Percentiles rank a stretch among this genome's conserved stretches.
Conservation (phyloP, 2,888 invertebrate species). For the Heliconius sara region DNA sequence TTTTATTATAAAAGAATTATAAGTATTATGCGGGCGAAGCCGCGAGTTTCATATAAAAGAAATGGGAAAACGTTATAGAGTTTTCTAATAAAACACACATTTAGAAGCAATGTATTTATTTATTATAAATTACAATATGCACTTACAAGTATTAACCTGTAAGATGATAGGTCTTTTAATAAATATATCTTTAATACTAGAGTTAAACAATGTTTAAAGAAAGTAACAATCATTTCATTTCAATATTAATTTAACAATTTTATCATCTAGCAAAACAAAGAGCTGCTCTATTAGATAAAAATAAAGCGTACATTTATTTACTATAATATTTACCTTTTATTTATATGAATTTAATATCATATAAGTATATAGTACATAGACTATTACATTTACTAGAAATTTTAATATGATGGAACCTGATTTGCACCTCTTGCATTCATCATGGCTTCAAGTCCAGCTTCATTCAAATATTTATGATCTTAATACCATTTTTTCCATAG, state of each 20-base stretch:
- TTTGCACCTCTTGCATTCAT: not conserved
- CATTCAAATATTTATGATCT: too few relatives aligned
- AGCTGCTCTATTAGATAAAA: slow-evolving; percentile 30
- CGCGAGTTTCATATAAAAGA: not conserved
- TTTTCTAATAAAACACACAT: slow-evolving; percentile 12
- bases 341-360: not conserved
- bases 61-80: not conserved
- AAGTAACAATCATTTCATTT: slow-evolving; percentile 49
- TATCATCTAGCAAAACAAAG: slow-evolving; percentile 7
- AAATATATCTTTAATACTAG: slow-evolving; percentile 50
- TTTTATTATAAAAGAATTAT: too few relatives aligned
- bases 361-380: slow-evolving; percentile 11
- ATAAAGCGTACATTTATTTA: not conserved
- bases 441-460: too few relatives aligned
- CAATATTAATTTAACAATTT: slow-evolving; percentile 33
- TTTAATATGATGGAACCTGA: not conserved
- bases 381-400: not conserved
- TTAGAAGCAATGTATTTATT: slow-evolving; percentile 32
- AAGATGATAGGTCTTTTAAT: slow-evolving; percentile 54
- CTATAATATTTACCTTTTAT: slow-evolving; percentile 2
- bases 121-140: slow-evolving; percentile 50
- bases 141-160: slow-evolving; percentile 52
- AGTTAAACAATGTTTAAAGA: slow-evolving; percentile 38
- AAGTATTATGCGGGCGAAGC: too few relatives aligned
- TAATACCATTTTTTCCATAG: too few relatives aligned